phyloP scores from a whole-genome alignment of 2,888 invertebrate genomes.

The Ferdinandea cuprea region DNA sequence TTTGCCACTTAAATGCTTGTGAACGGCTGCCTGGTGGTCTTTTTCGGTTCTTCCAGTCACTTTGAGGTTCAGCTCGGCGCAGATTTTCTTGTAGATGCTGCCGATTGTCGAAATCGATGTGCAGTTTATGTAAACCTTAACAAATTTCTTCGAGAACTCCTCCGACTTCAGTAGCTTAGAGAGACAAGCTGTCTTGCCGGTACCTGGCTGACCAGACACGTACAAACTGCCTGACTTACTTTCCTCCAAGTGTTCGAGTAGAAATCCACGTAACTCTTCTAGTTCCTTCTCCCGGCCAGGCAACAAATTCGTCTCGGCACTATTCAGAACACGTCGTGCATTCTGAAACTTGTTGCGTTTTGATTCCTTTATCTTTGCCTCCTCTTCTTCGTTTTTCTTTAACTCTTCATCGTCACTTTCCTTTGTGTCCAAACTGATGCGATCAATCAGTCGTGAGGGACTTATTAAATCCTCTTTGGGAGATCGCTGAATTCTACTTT shows the following conservation, averaged over 20 bases:
- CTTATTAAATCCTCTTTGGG: slow-evolving; percentile 77
- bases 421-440: slow-evolving; percentile 80
- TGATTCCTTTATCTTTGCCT: slow-evolving; percentile 29
- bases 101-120: slow-evolving; percentile 93
- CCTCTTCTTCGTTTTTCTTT: slow-evolving; percentile 24
- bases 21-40: slow-evolving; percentile 87
- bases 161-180: slow-evolving; percentile 88
- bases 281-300: slow-evolving; percentile 93
- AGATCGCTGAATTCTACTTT: slow-evolving; percentile 72
- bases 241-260: slow-evolving; percentile 86
- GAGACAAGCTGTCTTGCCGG: slow-evolving; percentile 95
- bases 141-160: slow-evolving; percentile 84
- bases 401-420: slow-evolving; percentile 15
- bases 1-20: slow-evolving; percentile 87
- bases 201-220: slow-evolving; percentile 98
- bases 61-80: slow-evolving; percentile 87
- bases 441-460: slow-evolving; percentile 80
- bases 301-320: slow-evolving; percentile 83
- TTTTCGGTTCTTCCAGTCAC: slow-evolving; percentile 86
- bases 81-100: slow-evolving; percentile 91
- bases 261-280: slow-evolving; percentile 87
- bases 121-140: slow-evolving; percentile 90
- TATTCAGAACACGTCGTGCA: slow-evolving; percentile 81
- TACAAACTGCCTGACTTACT: slow-evolving; percentile 92
- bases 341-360: slow-evolving; percentile 81